Conservation (phyloP, 2,888 invertebrate species). For the Aphidoletes aphidimyza region DNA sequence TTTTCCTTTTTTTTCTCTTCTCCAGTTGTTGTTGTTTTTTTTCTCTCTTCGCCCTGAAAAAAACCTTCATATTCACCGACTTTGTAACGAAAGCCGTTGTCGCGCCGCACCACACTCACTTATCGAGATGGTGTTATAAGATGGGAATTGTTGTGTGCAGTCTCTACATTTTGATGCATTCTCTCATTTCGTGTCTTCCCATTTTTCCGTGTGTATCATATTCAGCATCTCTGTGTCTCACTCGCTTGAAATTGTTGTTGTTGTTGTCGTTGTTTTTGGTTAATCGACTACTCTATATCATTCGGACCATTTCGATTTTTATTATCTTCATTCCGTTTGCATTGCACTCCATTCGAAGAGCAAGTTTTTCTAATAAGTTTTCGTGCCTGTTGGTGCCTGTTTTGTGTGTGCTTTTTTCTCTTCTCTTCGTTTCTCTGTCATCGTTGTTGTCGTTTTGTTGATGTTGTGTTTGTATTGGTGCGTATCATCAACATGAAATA, state of each 20-base stretch:
- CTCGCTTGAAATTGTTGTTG: not conserved
- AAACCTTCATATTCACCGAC: not conserved
- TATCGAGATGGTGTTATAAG: constrained; percentile 51
- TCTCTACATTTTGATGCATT: constrained; percentile 29
- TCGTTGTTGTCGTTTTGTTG: not conserved
- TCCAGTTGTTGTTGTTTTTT: not conserved
- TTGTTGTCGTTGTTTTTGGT: not conserved
- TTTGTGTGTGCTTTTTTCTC: not conserved
- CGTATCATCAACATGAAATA: constrained; percentile 18
- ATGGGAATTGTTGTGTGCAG: constrained; percentile 44
- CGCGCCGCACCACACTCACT: constrained; percentile 20
- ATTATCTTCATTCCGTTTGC: constrained; percentile 41
- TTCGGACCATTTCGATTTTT: constrained; percentile 24
- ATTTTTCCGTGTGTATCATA: not conserved
- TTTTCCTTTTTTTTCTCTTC: not conserved
- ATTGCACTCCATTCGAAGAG: constrained; percentile 45
- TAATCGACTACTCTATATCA: not conserved
- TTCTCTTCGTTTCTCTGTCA: not conserved
- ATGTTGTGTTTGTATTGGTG: constrained; percentile 15
- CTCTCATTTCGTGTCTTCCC: not conserved
- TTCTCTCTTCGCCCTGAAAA: not conserved
- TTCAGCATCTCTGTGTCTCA: not conserved
- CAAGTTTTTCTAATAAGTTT: too few relatives aligned
- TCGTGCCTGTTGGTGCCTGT: too few relatives aligned
- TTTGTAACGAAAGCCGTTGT: constrained; percentile 20